Base-by-base conservation (phyloP, 2,797 vertebrate genomes). In the Platyrinchus mystaceus region DNA sequence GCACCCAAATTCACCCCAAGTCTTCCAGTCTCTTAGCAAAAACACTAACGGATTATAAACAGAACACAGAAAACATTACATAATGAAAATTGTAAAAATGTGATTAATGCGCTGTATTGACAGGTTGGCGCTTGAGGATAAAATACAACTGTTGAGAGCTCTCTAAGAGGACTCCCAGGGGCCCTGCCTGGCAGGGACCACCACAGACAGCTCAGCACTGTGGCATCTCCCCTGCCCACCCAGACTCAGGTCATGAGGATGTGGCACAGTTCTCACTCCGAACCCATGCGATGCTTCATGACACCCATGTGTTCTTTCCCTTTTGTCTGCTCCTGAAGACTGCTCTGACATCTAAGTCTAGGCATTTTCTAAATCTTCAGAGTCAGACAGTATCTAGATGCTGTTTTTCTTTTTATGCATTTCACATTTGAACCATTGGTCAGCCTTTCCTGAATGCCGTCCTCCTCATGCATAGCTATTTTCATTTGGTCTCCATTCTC, bases 131-230 rank as follows among this genome's bases (percentile, higher is more conserved):
- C 26, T 1, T 47, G 11, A 67, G 34, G 26, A 49, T 60, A 66
- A 67, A 89, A 68, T 9, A 26, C 4, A 41, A 12, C 30, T 53
- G 7, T 56, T 10, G 28, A 53, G 23, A 68, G 27, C 34, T 44
- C 36, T 62, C 34, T 23, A 22, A 30, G 53, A 63, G 12, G 58
- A 11, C 4, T 43, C 6, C 6, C 13, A 34, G 13, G 14, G 22
- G 1, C 22, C 3, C 12, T 47, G 36, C 13, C 47, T 30, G 46
- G 24, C 26, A 32, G 77, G 47, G 28, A 21, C 3, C 24, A 6
- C 7, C 0, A 0, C 1, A 37, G n/a, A 28, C 43, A n/a, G 41
- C 8, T 26, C 41, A 24, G 19, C 18, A 11, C 8, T 8, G 4
- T 0, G 14, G 15, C 32, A 22, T 22, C 16, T n/a, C 17, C 56